These are phyloP conservation scores for Pogona vitticeps DNA, from an alignment of 2,113 vertebrate genomes.

Conservation along the genomic window DNA sequence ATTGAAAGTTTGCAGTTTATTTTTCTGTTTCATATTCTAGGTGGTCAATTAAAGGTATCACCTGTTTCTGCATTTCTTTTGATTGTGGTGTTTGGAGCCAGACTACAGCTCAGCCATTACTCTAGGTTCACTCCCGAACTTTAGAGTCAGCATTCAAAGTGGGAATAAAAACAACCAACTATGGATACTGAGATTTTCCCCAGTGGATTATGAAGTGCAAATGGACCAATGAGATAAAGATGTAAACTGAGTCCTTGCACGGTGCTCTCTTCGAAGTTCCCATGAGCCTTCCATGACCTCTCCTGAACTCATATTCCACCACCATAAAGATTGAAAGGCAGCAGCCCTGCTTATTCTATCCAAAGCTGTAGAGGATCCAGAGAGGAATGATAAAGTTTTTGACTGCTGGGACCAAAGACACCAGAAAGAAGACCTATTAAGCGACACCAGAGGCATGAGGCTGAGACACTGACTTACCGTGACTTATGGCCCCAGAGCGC, in stretches of 20 bases:
- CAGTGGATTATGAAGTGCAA: background rate
- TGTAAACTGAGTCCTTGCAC: background rate
- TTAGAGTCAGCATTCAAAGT: background rate
- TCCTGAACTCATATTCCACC: background rate
- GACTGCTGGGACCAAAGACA: background rate
- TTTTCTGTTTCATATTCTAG: too few relatives aligned
- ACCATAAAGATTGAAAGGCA: background rate
- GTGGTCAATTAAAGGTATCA: too few relatives aligned
- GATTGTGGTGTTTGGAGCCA: background rate
- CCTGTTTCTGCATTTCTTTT: too few relatives aligned
- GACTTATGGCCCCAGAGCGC: slow-evolving; percentile 30
- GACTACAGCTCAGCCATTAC: background rate
- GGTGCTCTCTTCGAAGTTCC: background rate
- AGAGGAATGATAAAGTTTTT: background rate
- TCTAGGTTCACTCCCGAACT: background rate
- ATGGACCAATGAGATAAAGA: background rate
- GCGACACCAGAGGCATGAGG: background rate
- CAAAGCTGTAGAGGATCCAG: background rate
- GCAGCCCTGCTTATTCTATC: background rate
- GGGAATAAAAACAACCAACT: background rate
- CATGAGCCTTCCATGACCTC: background rate
- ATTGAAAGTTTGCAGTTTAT: too few relatives aligned
- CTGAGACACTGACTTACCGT: slow-evolving; percentile 56
- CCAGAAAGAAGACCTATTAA: background rate
- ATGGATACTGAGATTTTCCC: background rate